These are phyloP conservation scores for Agraylea sexmaculata DNA, from an alignment of 1,140 invertebrate species.

Conservation along the genomic window DNA sequence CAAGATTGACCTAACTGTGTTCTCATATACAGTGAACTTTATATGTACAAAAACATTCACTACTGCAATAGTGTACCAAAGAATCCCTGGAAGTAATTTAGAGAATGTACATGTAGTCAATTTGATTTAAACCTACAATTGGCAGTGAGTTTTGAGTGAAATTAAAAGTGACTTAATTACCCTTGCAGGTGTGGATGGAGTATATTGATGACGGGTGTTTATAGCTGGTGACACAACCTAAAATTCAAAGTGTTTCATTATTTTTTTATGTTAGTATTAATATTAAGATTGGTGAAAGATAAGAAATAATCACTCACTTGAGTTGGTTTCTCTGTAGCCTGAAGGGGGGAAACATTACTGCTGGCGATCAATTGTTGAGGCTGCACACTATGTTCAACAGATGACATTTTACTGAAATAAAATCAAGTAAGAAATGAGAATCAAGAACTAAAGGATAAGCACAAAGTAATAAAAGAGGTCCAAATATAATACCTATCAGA, in stretches of 20 bases:
- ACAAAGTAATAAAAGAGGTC: not conserved
- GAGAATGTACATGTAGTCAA: too few relatives aligned
- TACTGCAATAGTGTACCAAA: too few relatives aligned
- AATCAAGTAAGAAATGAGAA: constrained; percentile 2
- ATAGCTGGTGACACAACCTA: constrained; percentile 20
- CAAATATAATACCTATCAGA: constrained; percentile 3
- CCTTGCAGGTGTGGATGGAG: constrained; percentile 15
- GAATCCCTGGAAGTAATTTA: too few relatives aligned
- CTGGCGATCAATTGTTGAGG: constrained; percentile 10
- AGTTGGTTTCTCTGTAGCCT: constrained; percentile 19
- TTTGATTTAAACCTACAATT: too few relatives aligned
- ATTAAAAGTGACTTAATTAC: constrained; percentile 2
- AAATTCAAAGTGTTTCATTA: too few relatives aligned
- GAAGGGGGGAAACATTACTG: constrained; percentile 12
- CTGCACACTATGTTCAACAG: constrained; percentile 19
- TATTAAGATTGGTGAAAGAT: not conserved
- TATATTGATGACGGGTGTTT: constrained; percentile 18
- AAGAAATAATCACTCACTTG: constrained; percentile 12
- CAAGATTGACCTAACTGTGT: too few relatives aligned
- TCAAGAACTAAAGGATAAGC: not conserved
- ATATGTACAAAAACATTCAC: too few relatives aligned
- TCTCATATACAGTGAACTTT: too few relatives aligned
- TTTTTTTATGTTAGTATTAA: too few relatives aligned
- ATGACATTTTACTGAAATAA: constrained; percentile 21
- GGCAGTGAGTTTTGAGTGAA: not conserved